A percentile compares a stretch with the other conserved stretches of the same genome.
Evolutionary conservation across 1,140 invertebrate species (phyloP).

Genomic region (Dendroctonus valens): DNA sequence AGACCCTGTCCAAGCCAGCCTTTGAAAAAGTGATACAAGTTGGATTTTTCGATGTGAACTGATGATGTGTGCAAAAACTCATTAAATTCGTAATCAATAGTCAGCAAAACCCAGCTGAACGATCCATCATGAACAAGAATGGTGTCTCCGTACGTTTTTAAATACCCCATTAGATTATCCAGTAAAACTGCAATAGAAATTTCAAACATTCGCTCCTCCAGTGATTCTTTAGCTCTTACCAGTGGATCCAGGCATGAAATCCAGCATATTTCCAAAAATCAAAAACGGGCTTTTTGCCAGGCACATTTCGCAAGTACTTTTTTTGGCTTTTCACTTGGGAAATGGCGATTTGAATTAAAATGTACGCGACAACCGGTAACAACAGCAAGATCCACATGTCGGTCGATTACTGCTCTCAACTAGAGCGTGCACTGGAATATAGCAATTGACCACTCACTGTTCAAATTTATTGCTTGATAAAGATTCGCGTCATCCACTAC

Average conservation of each 20-base stretch:
- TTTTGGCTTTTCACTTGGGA: background rate
- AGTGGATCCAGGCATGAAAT: constrained; percentile 24
- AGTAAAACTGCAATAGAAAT: constrained; percentile 34
- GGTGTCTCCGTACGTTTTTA: constrained; percentile 30
- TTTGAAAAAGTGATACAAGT: constrained; percentile 70
- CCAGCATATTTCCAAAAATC: constrained; percentile 43
- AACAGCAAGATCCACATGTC: background rate
- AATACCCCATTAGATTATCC: constrained; percentile 21
- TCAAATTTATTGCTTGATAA: no score
- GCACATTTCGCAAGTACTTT: constrained; percentile 36
- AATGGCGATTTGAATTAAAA: background rate
- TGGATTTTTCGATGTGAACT: constrained; percentile 71
- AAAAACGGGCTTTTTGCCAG: constrained; percentile 41
- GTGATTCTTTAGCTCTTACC: constrained; percentile 18
- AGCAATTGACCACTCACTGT: no score
- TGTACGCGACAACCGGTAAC: background rate
- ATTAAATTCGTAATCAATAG: constrained; percentile 36
- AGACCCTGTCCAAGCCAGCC: constrained; percentile 77
- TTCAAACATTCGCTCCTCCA: background rate
- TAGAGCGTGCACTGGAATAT: background rate
- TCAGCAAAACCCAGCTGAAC: constrained; percentile 22
- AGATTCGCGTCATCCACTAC: no score
- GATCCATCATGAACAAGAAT: constrained; percentile 19
- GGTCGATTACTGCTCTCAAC: background rate
- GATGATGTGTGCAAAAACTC: constrained; percentile 64